phyloP scores from a whole-genome alignment of 2,888 invertebrate genomes.

The Spisula solida region DNA sequence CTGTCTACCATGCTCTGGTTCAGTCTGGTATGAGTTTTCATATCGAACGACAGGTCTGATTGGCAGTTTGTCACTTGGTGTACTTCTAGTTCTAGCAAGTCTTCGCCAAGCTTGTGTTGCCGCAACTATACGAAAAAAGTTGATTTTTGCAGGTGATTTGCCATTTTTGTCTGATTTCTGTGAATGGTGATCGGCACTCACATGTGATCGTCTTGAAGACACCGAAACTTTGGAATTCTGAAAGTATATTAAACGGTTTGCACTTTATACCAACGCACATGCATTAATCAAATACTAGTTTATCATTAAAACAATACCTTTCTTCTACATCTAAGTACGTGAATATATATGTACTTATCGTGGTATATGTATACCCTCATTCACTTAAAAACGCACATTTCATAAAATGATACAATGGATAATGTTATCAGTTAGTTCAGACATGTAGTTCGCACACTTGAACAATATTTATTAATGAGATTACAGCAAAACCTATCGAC shows the following conservation, averaged over 20 bases:
- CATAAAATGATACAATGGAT: no score
- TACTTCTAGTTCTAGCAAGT: conserved; percentile 72
- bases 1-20: conserved; percentile 74
- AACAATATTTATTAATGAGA: no score
- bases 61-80: conserved; percentile 36
- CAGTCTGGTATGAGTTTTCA: conserved; percentile 82
- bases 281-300: no score
- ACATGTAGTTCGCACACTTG: no score
- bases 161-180: conserved; percentile 61
- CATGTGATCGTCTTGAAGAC: conserved; percentile 51
- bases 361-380: no score
- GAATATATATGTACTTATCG: no score
- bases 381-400: no score
- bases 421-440: no score
- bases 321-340: no score
- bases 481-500: no score
- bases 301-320: no score
- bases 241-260: conserved; percentile 4
- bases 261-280: no score
- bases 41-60: conserved; percentile 61
- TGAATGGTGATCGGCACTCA: conserved; percentile 58
- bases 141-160: conserved; percentile 67
- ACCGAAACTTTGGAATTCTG: conserved; percentile 59
- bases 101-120: conserved; percentile 81
- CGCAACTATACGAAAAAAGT: conserved; percentile 79